phyloP scores from a whole-genome alignment of 2,888 invertebrate species.

The Argynnis bischoffii region DNA sequence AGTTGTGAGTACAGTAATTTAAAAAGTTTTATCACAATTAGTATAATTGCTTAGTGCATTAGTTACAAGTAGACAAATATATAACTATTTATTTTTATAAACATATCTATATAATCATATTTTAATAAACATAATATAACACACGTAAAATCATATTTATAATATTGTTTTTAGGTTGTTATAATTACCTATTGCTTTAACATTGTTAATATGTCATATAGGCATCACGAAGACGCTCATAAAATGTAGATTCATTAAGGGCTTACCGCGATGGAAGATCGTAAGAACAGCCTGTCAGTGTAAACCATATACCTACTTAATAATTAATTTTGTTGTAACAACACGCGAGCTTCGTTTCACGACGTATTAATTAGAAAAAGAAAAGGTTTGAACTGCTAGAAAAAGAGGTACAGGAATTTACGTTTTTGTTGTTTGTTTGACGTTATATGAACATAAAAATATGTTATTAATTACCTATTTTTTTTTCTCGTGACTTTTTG shows the following conservation, averaged over 20 bases:
- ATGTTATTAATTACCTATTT: too few relatives aligned
- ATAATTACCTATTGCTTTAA: not conserved
- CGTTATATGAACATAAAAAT: too few relatives aligned
- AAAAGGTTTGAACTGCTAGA: conserved; percentile 10
- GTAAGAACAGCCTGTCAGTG: conserved; percentile 9
- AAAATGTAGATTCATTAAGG: conserved; percentile 18
- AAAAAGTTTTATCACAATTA: too few relatives aligned
- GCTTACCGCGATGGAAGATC: conserved; percentile 15
- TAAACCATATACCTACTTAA: conserved; percentile 6
- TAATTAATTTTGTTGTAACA: conserved; percentile 26
- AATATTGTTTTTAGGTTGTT: not conserved
- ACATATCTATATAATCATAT: too few relatives aligned
- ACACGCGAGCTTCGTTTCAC: conserved; percentile 10
- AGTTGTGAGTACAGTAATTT: too few relatives aligned
- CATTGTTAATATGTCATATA: conserved; percentile 1
- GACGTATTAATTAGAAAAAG: conserved; percentile 18
- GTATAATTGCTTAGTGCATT: too few relatives aligned
- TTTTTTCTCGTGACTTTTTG: too few relatives aligned
- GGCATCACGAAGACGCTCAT: not conserved
- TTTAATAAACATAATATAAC: too few relatives aligned
- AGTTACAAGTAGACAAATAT: too few relatives aligned
- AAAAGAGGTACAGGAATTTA: not conserved
- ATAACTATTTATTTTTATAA: too few relatives aligned
- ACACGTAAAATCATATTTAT: too few relatives aligned
- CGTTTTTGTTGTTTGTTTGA: not conserved